Evolutionary conservation across 2,113 vertebrate genomes (phyloP).

Genomic region (Eubucco bourcierii): DNA sequence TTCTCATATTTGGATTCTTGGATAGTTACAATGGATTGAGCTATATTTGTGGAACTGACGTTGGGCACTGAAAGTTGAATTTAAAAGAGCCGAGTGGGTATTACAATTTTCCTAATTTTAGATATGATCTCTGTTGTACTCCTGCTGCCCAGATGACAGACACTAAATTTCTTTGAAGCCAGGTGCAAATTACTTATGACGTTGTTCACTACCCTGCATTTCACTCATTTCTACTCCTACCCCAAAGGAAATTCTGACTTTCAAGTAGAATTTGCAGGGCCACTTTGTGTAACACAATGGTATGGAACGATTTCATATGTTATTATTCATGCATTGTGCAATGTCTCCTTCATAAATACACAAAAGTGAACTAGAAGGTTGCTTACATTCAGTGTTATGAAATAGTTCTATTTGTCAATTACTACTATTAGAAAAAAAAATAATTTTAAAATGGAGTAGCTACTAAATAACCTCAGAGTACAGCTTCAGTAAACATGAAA

Average conservation of each 20-base stretch:
- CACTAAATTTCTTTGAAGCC: constrained; percentile 7
- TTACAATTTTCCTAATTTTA: not conserved
- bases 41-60: not conserved
- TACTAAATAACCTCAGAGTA: not conserved
- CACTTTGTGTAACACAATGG: not conserved
- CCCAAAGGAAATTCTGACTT: not conserved
- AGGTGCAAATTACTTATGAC: constrained; percentile 23
- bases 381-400: not conserved
- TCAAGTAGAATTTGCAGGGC: not conserved
- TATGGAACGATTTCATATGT: not conserved
- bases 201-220: not conserved
- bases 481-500: not conserved
- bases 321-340: not conserved
- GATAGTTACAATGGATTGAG: not conserved
- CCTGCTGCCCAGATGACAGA: not conserved
- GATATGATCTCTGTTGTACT: not conserved
- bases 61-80: not conserved
- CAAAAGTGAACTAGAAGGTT: not conserved
- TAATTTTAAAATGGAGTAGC: not conserved
- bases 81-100: not conserved
- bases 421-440: not conserved
- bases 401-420: constrained; percentile 13
- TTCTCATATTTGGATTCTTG: not conserved
- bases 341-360: not conserved
- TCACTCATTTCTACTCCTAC: not conserved